Conservation (phyloP, 2,797 vertebrate species). For the Meda fulgida region DNA sequence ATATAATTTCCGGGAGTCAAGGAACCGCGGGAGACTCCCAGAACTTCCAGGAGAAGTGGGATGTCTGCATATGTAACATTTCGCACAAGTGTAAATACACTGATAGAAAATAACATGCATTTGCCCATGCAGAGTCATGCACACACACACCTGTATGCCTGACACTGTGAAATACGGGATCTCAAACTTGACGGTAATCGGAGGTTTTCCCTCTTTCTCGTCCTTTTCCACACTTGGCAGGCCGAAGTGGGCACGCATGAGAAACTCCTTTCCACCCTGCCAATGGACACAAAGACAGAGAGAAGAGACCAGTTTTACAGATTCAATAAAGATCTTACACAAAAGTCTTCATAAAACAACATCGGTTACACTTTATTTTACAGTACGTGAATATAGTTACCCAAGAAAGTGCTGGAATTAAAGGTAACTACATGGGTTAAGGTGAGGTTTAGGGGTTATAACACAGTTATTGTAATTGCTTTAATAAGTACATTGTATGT, state of each 20-base stretch:
- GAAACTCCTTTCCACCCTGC: conserved; percentile 91
- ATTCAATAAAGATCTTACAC: background rate
- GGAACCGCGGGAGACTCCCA: background rate
- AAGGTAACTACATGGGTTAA: no score
- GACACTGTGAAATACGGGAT: conserved; percentile 97
- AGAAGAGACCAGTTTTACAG: background rate
- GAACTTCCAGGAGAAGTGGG: background rate
- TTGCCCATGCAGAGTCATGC: background rate
- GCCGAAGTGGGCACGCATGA: conserved; percentile 93
- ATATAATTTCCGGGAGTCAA: background rate
- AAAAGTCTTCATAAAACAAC: background rate
- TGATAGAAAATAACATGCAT: background rate
- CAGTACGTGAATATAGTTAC: no score
- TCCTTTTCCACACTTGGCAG: conserved; percentile 92
- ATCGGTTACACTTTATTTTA: no score
- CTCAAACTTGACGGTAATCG: conserved; percentile 93
- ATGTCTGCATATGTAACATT: background rate
- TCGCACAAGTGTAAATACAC: background rate
- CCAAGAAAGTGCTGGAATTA: no score
- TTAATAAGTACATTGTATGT: no score
- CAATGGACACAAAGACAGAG: background rate
- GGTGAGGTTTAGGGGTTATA: no score
- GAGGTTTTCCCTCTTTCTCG: conserved; percentile 88
- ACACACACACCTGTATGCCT: conserved; percentile 86
- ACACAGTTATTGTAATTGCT: no score